Conservation (phyloP, 2,797 vertebrate genomes). For the Chloroceryle amazona region DNA sequence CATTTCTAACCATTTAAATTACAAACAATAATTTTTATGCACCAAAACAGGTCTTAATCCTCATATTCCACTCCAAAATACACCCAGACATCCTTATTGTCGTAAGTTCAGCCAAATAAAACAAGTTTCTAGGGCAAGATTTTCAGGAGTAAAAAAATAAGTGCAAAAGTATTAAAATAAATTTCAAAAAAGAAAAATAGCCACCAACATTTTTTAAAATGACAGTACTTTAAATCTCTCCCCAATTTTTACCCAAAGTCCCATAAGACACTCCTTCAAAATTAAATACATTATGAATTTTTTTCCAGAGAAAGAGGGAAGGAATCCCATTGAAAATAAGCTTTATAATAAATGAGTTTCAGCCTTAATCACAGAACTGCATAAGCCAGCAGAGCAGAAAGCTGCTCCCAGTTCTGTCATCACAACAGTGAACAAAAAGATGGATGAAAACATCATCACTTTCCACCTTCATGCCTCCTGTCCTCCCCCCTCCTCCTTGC, state of each 20-base stretch:
- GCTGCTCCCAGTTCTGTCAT: not conserved
- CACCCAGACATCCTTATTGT: slow-evolving; percentile 21
- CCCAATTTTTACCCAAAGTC: not conserved
- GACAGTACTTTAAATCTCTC: not conserved
- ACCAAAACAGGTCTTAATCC: slow-evolving; percentile 29
- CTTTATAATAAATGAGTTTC: not conserved
- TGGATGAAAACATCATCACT: not conserved
- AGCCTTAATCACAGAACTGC: not conserved
- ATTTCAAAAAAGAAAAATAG: not conserved
- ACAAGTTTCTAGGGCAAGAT: not conserved
- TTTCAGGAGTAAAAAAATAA: slow-evolving; percentile 28
- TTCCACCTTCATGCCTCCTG: rapidly evolving
- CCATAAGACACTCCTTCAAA: not conserved
- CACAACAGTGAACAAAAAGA: not conserved
- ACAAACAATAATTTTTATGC: not conserved
- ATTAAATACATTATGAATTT: not conserved
- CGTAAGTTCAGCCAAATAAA: slow-evolving; percentile 35
- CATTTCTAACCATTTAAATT: slow-evolving; percentile 32
- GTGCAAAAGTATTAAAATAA: not conserved
- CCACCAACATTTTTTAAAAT: not conserved
- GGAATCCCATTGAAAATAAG: not conserved
- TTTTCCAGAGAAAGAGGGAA: not conserved
- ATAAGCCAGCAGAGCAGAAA: not conserved
- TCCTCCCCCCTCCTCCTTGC: rapidly evolving
- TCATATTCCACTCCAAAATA: slow-evolving; percentile 30